These are phyloP conservation scores for Cephalotes varians DNA, from an alignment of 2,888 invertebrate genomes.

Conservation along the genomic window DNA sequence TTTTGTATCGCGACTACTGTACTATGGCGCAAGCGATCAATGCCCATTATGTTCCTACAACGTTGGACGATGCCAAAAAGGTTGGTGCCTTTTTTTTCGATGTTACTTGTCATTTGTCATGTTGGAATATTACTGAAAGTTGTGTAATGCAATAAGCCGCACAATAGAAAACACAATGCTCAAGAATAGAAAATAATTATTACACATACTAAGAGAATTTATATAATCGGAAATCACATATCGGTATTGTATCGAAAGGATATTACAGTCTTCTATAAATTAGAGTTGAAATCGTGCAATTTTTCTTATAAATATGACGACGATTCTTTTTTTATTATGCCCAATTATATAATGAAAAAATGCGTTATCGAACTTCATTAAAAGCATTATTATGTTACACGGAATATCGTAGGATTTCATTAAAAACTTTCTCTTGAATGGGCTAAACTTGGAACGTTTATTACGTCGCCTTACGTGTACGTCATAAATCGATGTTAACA, in stretches of 20 bases:
- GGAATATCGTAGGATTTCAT: background rate
- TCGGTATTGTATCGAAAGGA: background rate
- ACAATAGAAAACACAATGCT: background rate
- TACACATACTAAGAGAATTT: background rate
- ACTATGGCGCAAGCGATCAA: conserved; percentile 75
- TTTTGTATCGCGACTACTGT: conserved; percentile 77
- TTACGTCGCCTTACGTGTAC: conserved; percentile 21
- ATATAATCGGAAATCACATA: background rate
- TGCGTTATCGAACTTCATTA: background rate
- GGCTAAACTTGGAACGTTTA: conserved; percentile 15
- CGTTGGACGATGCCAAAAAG: conserved; percentile 69
- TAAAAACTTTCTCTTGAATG: background rate
- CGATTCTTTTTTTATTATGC: background rate
- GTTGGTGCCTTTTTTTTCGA: conserved; percentile 58
- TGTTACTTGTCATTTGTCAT: background rate
- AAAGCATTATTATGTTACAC: background rate
- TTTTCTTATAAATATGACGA: background rate
- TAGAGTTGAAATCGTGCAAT: background rate
- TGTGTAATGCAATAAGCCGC: background rate
- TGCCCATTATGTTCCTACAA: conserved; percentile 74
- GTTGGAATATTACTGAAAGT: background rate
- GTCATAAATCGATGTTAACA: conserved; percentile 36
- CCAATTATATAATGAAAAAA: background rate
- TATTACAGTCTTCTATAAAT: background rate
- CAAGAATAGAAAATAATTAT: conserved; percentile 4